phyloP scores from a whole-genome alignment of 2,888 invertebrate species.

The Exephanes ischioxanthus region DNA sequence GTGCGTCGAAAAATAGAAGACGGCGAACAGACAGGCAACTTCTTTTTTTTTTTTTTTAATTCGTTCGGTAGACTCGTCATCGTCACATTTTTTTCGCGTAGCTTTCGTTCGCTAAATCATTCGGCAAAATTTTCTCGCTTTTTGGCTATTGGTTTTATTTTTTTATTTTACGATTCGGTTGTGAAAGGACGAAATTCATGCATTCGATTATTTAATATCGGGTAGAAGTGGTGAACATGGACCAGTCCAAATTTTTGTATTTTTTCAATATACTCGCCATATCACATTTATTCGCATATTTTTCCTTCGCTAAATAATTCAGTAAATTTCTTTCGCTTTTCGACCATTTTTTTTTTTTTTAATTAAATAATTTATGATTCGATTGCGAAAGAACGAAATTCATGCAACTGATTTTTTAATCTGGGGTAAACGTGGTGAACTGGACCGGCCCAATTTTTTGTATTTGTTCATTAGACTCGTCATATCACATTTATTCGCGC shows the following conservation, averaged over 20 bases:
- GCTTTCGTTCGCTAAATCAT: background rate
- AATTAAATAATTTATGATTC: conserved; percentile 71
- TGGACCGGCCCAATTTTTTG: background rate
- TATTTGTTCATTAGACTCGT: background rate
- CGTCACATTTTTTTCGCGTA: background rate
- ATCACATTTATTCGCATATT: background rate
- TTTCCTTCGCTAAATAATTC: background rate
- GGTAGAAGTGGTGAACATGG: no score
- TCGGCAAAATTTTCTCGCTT: conserved; percentile 2
- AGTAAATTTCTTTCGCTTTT: conserved; percentile 1
- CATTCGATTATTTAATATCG: no score
- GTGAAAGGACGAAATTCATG: conserved; percentile 59
- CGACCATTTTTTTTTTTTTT: conserved; percentile 70
- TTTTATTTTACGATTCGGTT: conserved; percentile 75
- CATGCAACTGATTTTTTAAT: conserved; percentile 28
- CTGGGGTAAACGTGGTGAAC: background rate
- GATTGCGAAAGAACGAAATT: conserved; percentile 64
- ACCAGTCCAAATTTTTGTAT: background rate
- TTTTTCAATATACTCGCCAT: background rate
- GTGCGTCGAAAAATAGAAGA: conserved; percentile 5
- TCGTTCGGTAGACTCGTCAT: background rate
- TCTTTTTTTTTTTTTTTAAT: background rate
- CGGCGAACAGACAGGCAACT: background rate
- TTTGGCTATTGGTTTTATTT: conserved; percentile 61
- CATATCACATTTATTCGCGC: background rate